A percentile compares a stretch with the other conserved stretches of the same genome.
Conservation (phyloP, 2,888 invertebrate species). For the Volucella zonaria region DNA sequence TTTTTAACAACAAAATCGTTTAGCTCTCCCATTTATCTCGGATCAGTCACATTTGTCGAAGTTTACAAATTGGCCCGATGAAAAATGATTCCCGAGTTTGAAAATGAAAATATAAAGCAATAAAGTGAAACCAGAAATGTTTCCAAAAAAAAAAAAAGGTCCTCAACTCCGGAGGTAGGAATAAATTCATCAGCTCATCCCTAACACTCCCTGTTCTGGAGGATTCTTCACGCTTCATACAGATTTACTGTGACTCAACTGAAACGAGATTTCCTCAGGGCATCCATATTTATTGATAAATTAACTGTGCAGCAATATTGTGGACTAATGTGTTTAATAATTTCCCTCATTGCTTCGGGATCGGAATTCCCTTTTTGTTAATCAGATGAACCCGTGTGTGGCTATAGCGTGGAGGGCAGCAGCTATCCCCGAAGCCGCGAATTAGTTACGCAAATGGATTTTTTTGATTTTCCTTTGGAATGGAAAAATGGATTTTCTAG, state of each 20-base stretch:
- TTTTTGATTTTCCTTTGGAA: slow-evolving; percentile 35
- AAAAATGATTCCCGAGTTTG: slow-evolving; percentile 19
- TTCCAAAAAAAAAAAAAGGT: neutral
- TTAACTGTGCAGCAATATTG: slow-evolving; percentile 56
- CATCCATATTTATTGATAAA: slow-evolving; percentile 63
- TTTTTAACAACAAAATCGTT: slow-evolving; percentile 2
- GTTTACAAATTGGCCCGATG: slow-evolving; percentile 31
- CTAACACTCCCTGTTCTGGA: slow-evolving; percentile 32
- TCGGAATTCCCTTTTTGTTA: slow-evolving; percentile 34
- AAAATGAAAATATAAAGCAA: slow-evolving; percentile 5
- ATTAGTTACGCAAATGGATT: slow-evolving; percentile 70
- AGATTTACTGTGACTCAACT: slow-evolving; percentile 38
- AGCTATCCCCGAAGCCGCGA: slow-evolving; percentile 40
- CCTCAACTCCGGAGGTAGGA: slow-evolving; percentile 32
- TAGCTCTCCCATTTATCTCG: slow-evolving; percentile 14
- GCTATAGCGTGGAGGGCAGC: slow-evolving; percentile 35
- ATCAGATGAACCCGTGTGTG: slow-evolving; percentile 56
- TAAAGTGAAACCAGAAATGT: neutral
- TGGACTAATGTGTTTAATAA: slow-evolving; percentile 49
- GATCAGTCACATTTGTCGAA: slow-evolving; percentile 47
- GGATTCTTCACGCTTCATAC: slow-evolving; percentile 65
- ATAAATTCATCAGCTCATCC: slow-evolving; percentile 37
- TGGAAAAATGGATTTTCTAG: slow-evolving; percentile 22
- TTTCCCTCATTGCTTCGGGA: slow-evolving; percentile 48
- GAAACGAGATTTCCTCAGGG: slow-evolving; percentile 9